Percentiles rank a stretch among this genome's conserved stretches.
Evolutionary conservation across 2,113 vertebrate genomes (phyloP).

Genomic region (Peucedramus taeniatus): DNA sequence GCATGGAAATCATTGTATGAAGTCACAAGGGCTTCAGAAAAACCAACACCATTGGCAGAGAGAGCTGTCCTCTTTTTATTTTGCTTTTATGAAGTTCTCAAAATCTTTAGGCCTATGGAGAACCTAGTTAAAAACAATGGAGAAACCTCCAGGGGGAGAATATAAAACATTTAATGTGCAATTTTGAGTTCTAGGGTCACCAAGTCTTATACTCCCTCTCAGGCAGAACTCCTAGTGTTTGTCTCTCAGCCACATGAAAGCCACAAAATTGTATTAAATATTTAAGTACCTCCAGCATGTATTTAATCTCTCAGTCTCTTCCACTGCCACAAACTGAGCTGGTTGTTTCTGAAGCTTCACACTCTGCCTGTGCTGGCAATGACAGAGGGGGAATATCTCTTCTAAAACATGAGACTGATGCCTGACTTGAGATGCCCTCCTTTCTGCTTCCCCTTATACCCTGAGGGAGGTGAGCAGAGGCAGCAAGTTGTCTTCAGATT

Average conservation of each 20-base stretch:
- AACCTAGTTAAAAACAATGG: slow-evolving; percentile 66
- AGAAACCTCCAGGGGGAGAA: slow-evolving; percentile 53
- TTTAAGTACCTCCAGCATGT: slow-evolving; percentile 36
- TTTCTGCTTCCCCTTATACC: background rate
- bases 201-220: slow-evolving; percentile 49
- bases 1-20: background rate
- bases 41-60: background rate
- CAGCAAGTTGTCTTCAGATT: background rate
- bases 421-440: background rate
- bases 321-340: slow-evolving; percentile 3
- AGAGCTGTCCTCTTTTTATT: background rate
- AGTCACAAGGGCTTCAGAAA: slow-evolving; percentile 9
- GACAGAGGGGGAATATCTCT: background rate
- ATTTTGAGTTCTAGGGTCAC: slow-evolving; percentile 69
- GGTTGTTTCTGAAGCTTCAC: slow-evolving; percentile 48
- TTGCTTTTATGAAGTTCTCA: slow-evolving; percentile 52
- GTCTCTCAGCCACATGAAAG: slow-evolving; percentile 29
- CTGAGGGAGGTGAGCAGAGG: background rate
- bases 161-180: slow-evolving; percentile 62
- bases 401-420: background rate
- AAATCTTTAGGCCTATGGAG: slow-evolving; percentile 40
- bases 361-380: slow-evolving; percentile 21
- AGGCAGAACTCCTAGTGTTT: slow-evolving; percentile 64
- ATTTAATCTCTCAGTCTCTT: slow-evolving; percentile 57
- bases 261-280: slow-evolving; percentile 44